Evolutionary conservation across 2,797 vertebrate genomes (phyloP), one percentile per base, ranked within the genome.

Genomic region (Falco columbarius): DNA sequence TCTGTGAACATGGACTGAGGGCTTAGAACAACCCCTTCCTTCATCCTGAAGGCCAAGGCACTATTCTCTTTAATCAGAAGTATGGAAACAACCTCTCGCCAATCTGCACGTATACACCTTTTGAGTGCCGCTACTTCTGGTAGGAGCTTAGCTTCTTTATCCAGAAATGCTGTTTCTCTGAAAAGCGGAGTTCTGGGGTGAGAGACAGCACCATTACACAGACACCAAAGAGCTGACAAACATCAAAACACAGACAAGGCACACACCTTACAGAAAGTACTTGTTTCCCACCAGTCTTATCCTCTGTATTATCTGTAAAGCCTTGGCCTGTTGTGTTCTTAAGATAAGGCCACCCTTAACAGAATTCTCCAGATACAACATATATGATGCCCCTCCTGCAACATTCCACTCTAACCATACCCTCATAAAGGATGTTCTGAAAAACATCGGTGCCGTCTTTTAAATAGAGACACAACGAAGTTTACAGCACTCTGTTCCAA

Each of bases 301-400:
- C 36, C 73, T 68, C 61, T 44, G 21, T 10, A 52, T 46, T 40
- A 81, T 81, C 83, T 62, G 58, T 22, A 84, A 89, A 18, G 32
- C 36, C 63, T 73, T 10, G 10, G 83, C 55, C 49, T 63, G 38
- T 65, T 81, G 70, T 46, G 63, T 34, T 90, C 56, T 24, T 40
- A 74, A 83, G 79, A 83, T 94, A 95, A 86, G 32, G 76, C 83
- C 62, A 75, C 38, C 19, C 73, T 55, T 70, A 89, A 70, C 38
- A 73, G 70, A 73, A 54, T n/a, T 58, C 77, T 80, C 71, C 55
- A 81, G 59, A 51, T 5, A 32, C 29, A 77, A 51, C 44, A 14
- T 2, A 14, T 0, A 4, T 5, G 17, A 29, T 58, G 51, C n/a
- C 18, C 47, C 76, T 84, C 68, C 71, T 70, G 51, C 63, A 79